Evolutionary conservation across 2,113 vertebrate genomes (phyloP), one percentile per base, ranked within the genome.

Genomic region (Trinectes maculatus): DNA sequence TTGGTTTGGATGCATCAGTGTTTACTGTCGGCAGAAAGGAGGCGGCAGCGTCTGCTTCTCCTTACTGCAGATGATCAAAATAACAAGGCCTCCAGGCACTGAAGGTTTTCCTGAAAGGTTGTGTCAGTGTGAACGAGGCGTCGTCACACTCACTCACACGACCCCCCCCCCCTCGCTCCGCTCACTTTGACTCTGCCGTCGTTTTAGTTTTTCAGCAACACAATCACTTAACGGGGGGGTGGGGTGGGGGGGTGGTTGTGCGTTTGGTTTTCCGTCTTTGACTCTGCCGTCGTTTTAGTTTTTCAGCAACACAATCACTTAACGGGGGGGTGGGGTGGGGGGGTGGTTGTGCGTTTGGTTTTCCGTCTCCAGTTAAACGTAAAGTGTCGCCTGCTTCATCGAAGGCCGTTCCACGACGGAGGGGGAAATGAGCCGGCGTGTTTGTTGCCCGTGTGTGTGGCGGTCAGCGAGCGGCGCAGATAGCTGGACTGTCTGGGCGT

Each of bases 401-500:
- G 56, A 71, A 25, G 47, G 49, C 60, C 15, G 31, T 49, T 8
- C 70, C 51, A 63, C 16, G 36, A 71, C 77, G 29, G 8, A 31
- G 31, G 26, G 33, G 31, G 15, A 69, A 70, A 48, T 42, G 72
- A 78, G n/a, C 69, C 34, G 34, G 3, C 39, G 18, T 43, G 40
- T 42, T 4, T 21, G 43, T 58, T 13, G 49, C 75, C 73, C 63
- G 36, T 52, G 3, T 60, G 34, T 60, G 29, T 77, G 71, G 80
- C 62, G 22, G 80, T 67, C 58, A 78, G 64, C 67, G 57, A 57
- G 78, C 8, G 51, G 79, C 25, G 65, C 86, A 89, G 91, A 92
- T 91, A 92, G 93, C 93, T 90, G 93, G 93, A 86, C 93, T 93
- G 91, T 91, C 91, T 93, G 86, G 74, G 65, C 82, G 65, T 61